Base-by-base conservation (phyloP, 2,888 invertebrate species). In the Leucophora obtusa region DNA sequence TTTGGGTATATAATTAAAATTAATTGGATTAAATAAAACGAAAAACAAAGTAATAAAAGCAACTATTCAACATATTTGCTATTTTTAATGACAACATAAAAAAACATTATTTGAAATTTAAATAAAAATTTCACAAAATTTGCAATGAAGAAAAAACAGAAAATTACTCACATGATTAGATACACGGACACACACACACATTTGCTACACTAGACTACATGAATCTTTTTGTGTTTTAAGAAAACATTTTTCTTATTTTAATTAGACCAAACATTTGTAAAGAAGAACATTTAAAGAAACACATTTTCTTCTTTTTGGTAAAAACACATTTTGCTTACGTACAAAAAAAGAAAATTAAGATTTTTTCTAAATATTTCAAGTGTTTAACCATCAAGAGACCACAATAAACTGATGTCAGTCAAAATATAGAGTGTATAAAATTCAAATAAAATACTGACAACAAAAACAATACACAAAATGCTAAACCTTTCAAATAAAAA, bases 321-420 rank as follows among this genome's bases (percentile, higher is more conserved):
- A 77, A 65, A 21, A 14, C 60, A 51, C 47, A 77, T 54, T 60
- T 35, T 53, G 14, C 33, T 43, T 47, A 28, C 43, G 51, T 59
- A 65, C 21, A 50, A 54, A 17, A 74, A 53, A 4, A 33, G 15
- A 53, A n/a, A 33, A 21, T 18, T 11, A 21, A 54, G 21, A 47
- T 8, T 35, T 62, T 50, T 59, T n/a, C n/a, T n/a, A n/a, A n/a
- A n/a, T n/a, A 56, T 58, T 70, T 66, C 21, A 24, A 79, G 62
- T 68, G 60, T 63, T 72, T 43, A 35, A 43, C 68, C 72, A 68
- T 50, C 68, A 56, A 72, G 66, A 70, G 66, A 66, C 70, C 79
- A 71, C 54, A 74, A 70, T 54, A 66, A 74, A 79, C 79, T 79
- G 65, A 66, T 66, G 70, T 53, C 69, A 63, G 56, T 21, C 65